Evolutionary conservation across 2,113 vertebrate genomes (phyloP), one percentile per base, ranked within the genome.

Genomic region (Coturnix japonica): DNA sequence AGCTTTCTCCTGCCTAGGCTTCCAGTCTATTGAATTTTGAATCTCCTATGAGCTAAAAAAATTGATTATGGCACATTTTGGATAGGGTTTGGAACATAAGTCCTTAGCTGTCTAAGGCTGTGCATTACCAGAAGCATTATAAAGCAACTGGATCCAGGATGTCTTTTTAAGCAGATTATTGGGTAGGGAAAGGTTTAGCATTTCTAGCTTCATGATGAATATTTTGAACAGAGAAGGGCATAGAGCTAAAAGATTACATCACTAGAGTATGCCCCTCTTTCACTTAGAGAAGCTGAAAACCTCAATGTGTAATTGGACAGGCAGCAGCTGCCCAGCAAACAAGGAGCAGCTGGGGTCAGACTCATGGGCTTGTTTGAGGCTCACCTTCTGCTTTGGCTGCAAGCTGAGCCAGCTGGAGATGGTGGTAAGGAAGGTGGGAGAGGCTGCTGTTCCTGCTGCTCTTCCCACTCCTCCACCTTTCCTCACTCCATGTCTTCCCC

Each of bases 21-120:
- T 91, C 81, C 22, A 87, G 75, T 59, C 8, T 3, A 97, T 97
- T 96, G 87, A 94, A 97, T 97, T 90, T 94, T 94, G 93, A 87
- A 89, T 96, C 96, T 97, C 95, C 90, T 83, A 93, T 94, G 95
- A 96, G 85, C 84, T 87, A 56, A 96, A 96, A 94, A 91, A 97
- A 94, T 85, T 82, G 93, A 97, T 97, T 96, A 96, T 67, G 78
- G 93, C 92, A 92, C 86, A 96, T 91, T 97, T 93, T 43, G 78
- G 77, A 85, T 95, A 91, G 67, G 41, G 30, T 86, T 96, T 93
- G 81, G 90, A 93, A 95, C 76, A 63, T 78, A 81, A 77, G 37
- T 85, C 31, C 35, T 44, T 96, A 71, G 14, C 71, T 93, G 41
- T 89, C 85, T 89, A 53, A 82, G 77, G 75, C 91, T 67, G 70